A percentile compares a stretch with the other conserved stretches of the same genome.
phyloP scores from a whole-genome alignment of 2,888 invertebrate species.

The Pemphredon lugubris region DNA sequence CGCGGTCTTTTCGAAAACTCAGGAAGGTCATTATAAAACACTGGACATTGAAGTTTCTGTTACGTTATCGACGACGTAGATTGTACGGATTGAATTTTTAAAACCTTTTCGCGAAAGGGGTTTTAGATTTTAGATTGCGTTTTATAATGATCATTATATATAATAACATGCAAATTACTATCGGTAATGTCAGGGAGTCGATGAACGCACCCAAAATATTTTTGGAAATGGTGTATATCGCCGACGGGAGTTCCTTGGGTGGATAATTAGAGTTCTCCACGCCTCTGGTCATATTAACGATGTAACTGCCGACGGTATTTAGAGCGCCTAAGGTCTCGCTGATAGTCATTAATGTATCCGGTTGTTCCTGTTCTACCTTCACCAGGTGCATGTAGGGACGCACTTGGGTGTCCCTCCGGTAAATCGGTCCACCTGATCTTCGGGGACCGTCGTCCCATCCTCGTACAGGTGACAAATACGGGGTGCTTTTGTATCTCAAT shows the following conservation, averaged over 20 bases:
- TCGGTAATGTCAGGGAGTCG: background rate
- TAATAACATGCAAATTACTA: background rate
- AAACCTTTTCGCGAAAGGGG: no score
- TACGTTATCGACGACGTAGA: no score
- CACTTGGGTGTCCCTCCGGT: conserved; percentile 71
- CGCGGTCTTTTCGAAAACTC: no score
- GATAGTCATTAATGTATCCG: conserved; percentile 81
- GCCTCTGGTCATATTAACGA: conserved; percentile 90
- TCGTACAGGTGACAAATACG: conserved; percentile 53
- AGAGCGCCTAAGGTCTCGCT: conserved; percentile 89
- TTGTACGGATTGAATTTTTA: no score
- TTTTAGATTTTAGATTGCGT: no score
- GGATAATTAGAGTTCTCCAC: conserved; percentile 74
- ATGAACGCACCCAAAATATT: conserved; percentile 84
- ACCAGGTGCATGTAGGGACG: conserved; percentile 68
- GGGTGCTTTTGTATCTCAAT: conserved; percentile 52
- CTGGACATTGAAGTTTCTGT: no score
- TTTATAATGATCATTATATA: no score
- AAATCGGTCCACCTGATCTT: conserved; percentile 55
- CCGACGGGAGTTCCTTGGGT: conserved; percentile 86
- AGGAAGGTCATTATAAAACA: no score
- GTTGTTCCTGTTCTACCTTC: conserved; percentile 57
- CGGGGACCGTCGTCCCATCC: conserved; percentile 65
- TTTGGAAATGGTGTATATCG: conserved; percentile 90
- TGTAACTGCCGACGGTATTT: conserved; percentile 92